A percentile compares a stretch with the other conserved stretches of the same genome.
Evolutionary conservation across 2,888 invertebrate species (phyloP).

Genomic region (Brenthis hecate): DNA sequence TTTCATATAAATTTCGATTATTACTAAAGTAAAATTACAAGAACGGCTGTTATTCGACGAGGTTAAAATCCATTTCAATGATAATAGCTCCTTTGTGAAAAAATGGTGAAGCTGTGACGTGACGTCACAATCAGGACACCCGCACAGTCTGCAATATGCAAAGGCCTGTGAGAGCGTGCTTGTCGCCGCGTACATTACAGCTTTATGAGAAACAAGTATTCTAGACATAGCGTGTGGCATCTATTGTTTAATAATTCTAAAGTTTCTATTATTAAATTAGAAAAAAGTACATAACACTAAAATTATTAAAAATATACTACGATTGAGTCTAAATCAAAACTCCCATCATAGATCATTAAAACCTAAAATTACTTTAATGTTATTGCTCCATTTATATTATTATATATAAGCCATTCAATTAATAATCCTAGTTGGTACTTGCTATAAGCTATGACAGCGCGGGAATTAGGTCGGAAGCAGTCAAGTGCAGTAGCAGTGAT

Average conservation of each 20-base stretch:
- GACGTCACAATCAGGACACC: slow-evolving; percentile 29
- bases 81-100: slow-evolving; percentile 31
- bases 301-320: not conserved
- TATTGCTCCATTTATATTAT: not conserved
- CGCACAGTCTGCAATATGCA: slow-evolving; percentile 29
- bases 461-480: slow-evolving; percentile 59
- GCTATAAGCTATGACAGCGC: slow-evolving; percentile 26
- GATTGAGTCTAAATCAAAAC: too few species aligned
- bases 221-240: slow-evolving; percentile 5
- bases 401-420: slow-evolving; percentile 11
- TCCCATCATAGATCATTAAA: too few species aligned
- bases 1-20: not conserved
- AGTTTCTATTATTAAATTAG: slow-evolving; percentile 8
- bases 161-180: slow-evolving; percentile 29
- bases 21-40: not conserved
- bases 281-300: not conserved
- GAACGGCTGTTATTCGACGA: not conserved
- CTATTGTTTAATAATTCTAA: slow-evolving; percentile 6
- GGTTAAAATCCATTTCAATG: slow-evolving; percentile 28
- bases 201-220: slow-evolving; percentile 23
- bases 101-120: slow-evolving; percentile 21
- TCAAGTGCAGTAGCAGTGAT: slow-evolving; percentile 40
- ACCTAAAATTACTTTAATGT: not conserved
- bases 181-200: slow-evolving; percentile 30
- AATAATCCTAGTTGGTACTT: slow-evolving; percentile 13